Evolutionary conservation across 2,888 invertebrate genomes (phyloP), one percentile per base, ranked within the genome.

Genomic region (Stenolophus ochropezus): DNA sequence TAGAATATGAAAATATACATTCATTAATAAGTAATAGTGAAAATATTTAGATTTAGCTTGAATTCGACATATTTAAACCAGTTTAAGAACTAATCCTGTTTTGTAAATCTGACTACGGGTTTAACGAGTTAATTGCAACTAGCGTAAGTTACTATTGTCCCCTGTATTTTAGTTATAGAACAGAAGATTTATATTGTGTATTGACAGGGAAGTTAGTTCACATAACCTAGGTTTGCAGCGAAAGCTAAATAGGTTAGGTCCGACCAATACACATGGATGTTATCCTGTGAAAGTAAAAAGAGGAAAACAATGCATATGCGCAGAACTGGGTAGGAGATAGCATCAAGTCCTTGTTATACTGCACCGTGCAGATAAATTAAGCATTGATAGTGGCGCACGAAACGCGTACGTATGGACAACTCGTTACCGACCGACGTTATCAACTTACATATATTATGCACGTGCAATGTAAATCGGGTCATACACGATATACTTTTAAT

Each of bases 361-460:
- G 25, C 65, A 79, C 51, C 53, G 20, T 25, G 69, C 65, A 69
- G 49, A 79, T 79, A 79, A 79, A 79, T 65, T 69, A 79, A 79
- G 53, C 79, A 78, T 78, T 78, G 65, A 78, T 78, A 49, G 49
- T 42, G 25, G 47, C 25, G 65, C 65, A 78, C 78, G 65, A 78
- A 78, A 78, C 65, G 51, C 75, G 25, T 69, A 71, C 73, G 47
- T 73, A 80, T 80, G 80, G 80, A 58, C 47, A 80, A 80, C 80
- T 80, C 71, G 73, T 73, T 80, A 58, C 58, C 33, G 56, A 58
- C 73, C 16, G 73, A 80, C 80, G 58, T 80, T 80, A 80, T 80
- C 80, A 73, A 65, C 33, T 73, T 71, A 33, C 80, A 80, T 80
- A 80, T 80, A 80, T 80, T 80, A 80, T 80, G 58, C 56, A 80